Evolutionary conservation across 2,113 vertebrate genomes (phyloP), one percentile per base, ranked within the genome.

Genomic region (Synodontis membranacea): DNA sequence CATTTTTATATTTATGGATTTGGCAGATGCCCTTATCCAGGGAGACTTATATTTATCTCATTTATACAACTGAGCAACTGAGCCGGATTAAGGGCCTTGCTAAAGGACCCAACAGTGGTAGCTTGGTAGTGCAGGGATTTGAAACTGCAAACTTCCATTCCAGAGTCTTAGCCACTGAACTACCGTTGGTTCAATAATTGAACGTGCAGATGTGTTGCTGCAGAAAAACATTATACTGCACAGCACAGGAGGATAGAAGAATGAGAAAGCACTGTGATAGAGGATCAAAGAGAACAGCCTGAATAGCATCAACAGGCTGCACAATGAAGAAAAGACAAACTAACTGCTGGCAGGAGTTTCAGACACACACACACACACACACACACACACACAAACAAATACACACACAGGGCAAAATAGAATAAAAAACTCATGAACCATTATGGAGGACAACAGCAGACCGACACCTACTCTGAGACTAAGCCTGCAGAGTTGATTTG

Each of bases 301-400:
- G 75, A 68, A 85, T 68, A 64, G 28, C 60, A 86, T 68, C 84
- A 52, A 56, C 44, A 66, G 62, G 75, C 75, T 86, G 37, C 60
- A 68, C 75, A 80, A 19, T 50, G 8, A 34, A 37, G 34, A 68
- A 86, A 66, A 66, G 74, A 85, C 39, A 28, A 66, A 85, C 37
- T n/a, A 62, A 79, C 17, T 44, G 21, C 58, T 39, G 54, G 54
- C 39, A 85, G 42, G 74, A 85, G 19, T 54, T 70, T 54, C 5
- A 25, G 11, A 37, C 46, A 66, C 58, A 62, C 14, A 85, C 42
- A 62, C 14, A 75, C 34, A 75, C 31, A 84, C n/a, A 66, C 9
- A 83, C 60, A 83, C 60, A 83, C 31, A 82, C 60, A 44, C 25
- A 46, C 46, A 48, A 1, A 48, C 46, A 48, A 54, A 81, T 14